phyloP scores from a whole-genome alignment of 2,113 vertebrate genomes.

The Apodemus speciosus region DNA sequence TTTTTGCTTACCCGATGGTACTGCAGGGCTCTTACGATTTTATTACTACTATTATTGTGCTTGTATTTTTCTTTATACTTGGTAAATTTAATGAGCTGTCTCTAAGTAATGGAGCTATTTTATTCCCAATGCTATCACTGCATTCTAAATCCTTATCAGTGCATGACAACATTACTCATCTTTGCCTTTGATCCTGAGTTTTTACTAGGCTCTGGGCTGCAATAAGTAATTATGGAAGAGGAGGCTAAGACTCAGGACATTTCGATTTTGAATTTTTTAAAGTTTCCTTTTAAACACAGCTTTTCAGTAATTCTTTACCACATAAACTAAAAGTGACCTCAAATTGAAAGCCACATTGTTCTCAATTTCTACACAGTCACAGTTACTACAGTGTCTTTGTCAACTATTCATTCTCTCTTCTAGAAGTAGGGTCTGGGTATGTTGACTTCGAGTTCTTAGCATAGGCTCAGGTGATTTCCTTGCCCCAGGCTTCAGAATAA shows the following conservation, averaged over 20 bases:
- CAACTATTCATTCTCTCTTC: neutral
- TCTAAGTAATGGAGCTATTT: neutral
- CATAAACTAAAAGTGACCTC: neutral
- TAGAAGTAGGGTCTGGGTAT: neutral
- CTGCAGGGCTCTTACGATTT: neutral
- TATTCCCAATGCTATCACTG: neutral
- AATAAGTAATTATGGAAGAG: neutral
- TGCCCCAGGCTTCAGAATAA: neutral
- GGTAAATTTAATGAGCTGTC: conserved; percentile 48
- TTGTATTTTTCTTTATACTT: conserved; percentile 58
- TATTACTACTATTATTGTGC: conserved; percentile 27
- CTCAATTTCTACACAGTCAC: neutral
- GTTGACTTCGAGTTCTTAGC: neutral
- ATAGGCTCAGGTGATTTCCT: neutral
- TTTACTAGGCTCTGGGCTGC: neutral
- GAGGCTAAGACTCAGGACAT: neutral
- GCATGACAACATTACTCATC: neutral
- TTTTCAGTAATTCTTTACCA: conserved; percentile 1
- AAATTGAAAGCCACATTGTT: neutral
- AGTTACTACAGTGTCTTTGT: neutral
- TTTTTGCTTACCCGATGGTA: neutral
- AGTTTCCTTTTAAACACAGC: neutral
- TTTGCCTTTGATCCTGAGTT: neutral
- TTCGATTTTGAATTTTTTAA: neutral
- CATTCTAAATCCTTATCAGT: neutral